A percentile compares a stretch with the other conserved stretches of the same genome.
These are phyloP conservation scores for Nicator chloris DNA, from an alignment of 2,113 vertebrate genomes.

Conservation along the genomic window DNA sequence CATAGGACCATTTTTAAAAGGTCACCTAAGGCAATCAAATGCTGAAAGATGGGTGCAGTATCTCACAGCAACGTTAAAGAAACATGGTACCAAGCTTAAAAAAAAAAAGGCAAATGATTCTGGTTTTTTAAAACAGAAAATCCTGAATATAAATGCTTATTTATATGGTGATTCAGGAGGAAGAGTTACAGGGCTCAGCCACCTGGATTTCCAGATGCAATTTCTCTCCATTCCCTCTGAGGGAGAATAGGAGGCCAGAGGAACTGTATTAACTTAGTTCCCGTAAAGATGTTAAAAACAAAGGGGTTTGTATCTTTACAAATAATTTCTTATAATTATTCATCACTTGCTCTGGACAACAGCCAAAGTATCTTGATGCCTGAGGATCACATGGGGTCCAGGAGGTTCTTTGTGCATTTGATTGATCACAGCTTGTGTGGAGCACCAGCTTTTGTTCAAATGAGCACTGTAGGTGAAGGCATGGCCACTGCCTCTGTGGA, in stretches of 20 bases:
- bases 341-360: slow-evolving; percentile 23
- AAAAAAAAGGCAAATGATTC: not conserved
- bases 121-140: not conserved
- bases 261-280: slow-evolving; percentile 33
- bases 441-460: not conserved
- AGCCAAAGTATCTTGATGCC: not conserved
- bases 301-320: not conserved
- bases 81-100: slow-evolving; percentile 13
- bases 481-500: not conserved
- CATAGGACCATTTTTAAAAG: slow-evolving; percentile 1
- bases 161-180: not conserved
- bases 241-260: slow-evolving; percentile 12
- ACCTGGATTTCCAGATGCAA: slow-evolving; percentile 10
- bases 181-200: not conserved
- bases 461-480: not conserved
- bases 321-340: not conserved
- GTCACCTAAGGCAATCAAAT: slow-evolving; percentile 14
- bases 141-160: not conserved
- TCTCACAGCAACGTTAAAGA: slow-evolving; percentile 18
- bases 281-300: slow-evolving; percentile 47
- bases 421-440: not conserved
- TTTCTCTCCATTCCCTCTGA: slow-evolving; percentile 18
- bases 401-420: not conserved
- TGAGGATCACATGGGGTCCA: not conserved
- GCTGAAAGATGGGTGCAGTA: slow-evolving; percentile 27